A percentile compares a stretch with the other conserved stretches of the same genome.
phyloP scores from a whole-genome alignment of 2,797 vertebrate species.

The Aeoliscus strigatus region DNA sequence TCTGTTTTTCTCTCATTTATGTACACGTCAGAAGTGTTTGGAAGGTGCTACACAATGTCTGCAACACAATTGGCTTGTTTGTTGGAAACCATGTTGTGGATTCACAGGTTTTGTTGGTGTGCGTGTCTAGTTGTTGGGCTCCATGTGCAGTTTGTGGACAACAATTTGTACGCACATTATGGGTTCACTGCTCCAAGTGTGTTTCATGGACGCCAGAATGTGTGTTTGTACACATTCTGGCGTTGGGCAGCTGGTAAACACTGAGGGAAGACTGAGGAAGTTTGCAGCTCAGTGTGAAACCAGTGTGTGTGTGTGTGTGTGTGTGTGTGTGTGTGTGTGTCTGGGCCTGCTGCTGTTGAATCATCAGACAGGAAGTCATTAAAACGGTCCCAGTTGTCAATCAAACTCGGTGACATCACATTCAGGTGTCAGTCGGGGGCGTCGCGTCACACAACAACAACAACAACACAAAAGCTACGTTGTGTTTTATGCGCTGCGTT shows the following conservation, averaged over 20 bases:
- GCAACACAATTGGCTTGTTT: too few relatives aligned
- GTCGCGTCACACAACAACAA: constrained; percentile 6
- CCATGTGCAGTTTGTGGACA: neutral
- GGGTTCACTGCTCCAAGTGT: neutral
- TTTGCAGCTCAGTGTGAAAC: constrained; percentile 52
- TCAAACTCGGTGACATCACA: constrained; percentile 51
- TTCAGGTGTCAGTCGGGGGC: constrained; percentile 36
- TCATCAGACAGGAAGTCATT: constrained; percentile 64
- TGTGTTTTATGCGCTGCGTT: constrained; percentile 3
- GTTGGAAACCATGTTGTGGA: too few relatives aligned
- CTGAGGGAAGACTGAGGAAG: constrained; percentile 31
- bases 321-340: constrained; percentile 2
- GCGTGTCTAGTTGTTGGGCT: neutral
- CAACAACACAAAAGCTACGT: constrained; percentile 16
- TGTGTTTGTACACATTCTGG: neutral
- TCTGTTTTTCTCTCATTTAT: too few relatives aligned
- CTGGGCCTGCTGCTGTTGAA: constrained; percentile 35
- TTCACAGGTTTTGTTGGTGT: neutral
- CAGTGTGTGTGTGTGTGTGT: constrained; percentile 12
- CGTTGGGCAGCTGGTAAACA: constrained; percentile 41
- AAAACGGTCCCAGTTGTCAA: constrained; percentile 59
- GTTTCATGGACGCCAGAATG: neutral
- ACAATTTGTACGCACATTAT: constrained; percentile 1
- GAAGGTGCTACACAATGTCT: too few relatives aligned
- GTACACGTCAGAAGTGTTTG: too few relatives aligned